These are phyloP conservation scores for Cygnus olor DNA, from an alignment of 2,797 vertebrate species.

Conservation along the genomic window DNA sequence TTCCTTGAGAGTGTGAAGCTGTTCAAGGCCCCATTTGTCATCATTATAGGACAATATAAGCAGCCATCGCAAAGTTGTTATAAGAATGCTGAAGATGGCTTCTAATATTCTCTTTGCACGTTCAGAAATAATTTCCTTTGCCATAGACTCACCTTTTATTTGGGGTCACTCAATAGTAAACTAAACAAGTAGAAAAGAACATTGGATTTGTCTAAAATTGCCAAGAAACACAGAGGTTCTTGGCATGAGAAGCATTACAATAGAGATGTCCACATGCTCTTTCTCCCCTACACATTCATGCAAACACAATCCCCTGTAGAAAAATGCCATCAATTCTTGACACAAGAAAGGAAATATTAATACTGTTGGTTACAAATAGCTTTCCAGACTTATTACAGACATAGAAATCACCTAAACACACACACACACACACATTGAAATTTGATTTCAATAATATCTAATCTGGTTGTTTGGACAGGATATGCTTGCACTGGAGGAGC, in stretches of 20 bases:
- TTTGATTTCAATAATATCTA: background rate
- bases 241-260: background rate
- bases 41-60: conserved; percentile 84
- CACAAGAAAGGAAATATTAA: background rate
- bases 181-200: conserved; percentile 57
- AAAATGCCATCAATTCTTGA: background rate
- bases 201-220: conserved; percentile 54
- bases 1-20: conserved; percentile 30
- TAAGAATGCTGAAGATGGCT: conserved; percentile 87
- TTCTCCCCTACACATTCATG: background rate
- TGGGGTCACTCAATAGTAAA: conserved; percentile 68
- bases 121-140: conserved; percentile 80
- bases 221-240: conserved; percentile 22
- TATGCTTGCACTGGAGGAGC: background rate
- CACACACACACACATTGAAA: background rate
- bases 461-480: background rate
- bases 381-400: background rate
- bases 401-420: background rate
- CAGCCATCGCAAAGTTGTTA: conserved; percentile 84
- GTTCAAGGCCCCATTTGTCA: conserved; percentile 80
- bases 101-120: conserved; percentile 83
- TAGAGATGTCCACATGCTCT: background rate
- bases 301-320: background rate
- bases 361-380: background rate
- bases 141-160: conserved; percentile 49